Percentiles rank a stretch among this genome's conserved stretches.
Evolutionary conservation across 1,140 invertebrate species (phyloP).

Genomic region (Odontomachus brunneus): DNA sequence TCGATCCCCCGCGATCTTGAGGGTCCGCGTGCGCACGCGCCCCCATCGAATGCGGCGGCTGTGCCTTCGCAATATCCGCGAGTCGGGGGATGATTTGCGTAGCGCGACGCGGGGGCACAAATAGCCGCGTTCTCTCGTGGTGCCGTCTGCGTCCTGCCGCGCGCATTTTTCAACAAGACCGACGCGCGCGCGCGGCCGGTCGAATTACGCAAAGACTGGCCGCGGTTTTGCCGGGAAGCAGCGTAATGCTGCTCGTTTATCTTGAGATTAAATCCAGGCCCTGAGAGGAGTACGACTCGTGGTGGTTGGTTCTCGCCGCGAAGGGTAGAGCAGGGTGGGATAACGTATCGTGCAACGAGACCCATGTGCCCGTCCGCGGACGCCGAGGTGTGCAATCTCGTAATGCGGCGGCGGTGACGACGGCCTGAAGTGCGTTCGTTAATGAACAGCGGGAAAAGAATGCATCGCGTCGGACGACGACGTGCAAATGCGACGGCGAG

Average conservation of each 20-base stretch:
- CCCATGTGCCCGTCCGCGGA: background rate
- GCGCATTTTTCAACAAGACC: slow-evolving; percentile 60
- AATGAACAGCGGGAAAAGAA: slow-evolving; percentile 9
- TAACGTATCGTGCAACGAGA: background rate
- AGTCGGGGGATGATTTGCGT: slow-evolving; percentile 53
- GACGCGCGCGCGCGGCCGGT: slow-evolving; percentile 16
- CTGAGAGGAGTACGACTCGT: background rate
- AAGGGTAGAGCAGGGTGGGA: too few relatives aligned
- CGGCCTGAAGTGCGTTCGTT: background rate
- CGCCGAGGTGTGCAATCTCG: slow-evolving; percentile 16
- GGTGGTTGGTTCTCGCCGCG: too few relatives aligned
- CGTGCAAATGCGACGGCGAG: slow-evolving; percentile 28
- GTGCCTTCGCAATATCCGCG: background rate
- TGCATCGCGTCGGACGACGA: background rate
- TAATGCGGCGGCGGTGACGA: background rate
- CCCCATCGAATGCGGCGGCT: background rate
- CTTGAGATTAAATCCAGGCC: slow-evolving; percentile 40
- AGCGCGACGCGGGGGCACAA: slow-evolving; percentile 50
- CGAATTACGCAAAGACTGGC: slow-evolving; percentile 25
- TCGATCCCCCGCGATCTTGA: slow-evolving; percentile 60
- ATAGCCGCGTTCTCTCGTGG: slow-evolving; percentile 5
- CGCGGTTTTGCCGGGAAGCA: background rate
- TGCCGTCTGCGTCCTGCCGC: slow-evolving; percentile 2
- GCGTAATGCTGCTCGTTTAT: slow-evolving; percentile 46
- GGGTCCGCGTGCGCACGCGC: slow-evolving; percentile 50